Conservation (phyloP, 2,797 vertebrate species). For the Trematomus bernacchii region DNA sequence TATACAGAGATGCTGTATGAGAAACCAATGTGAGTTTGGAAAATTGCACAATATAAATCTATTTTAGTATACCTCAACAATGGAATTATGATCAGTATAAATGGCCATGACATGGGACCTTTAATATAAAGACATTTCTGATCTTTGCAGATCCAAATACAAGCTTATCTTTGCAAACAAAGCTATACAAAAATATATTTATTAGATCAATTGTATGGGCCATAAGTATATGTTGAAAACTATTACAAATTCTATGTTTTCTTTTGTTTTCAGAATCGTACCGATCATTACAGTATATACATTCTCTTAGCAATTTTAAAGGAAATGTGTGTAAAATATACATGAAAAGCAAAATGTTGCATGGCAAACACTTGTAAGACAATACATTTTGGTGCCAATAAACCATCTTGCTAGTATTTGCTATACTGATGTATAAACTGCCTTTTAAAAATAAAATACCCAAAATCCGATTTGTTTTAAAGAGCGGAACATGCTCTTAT, state of each 20-base stretch:
- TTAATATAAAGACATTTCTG: conserved; percentile 28
- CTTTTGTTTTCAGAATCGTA: conserved; percentile 18
- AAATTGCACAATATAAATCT: too few species aligned
- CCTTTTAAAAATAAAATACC: conserved; percentile 54
- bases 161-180: conserved; percentile 56
- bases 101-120: too few species aligned
- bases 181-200: conserved; percentile 62
- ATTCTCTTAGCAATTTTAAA: conserved; percentile 29
- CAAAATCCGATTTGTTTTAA: conserved; percentile 9
- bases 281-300: not conserved
- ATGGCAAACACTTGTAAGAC: conserved; percentile 20
- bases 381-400: conserved; percentile 15
- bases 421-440: conserved; percentile 21
- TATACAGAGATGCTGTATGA: too few species aligned
- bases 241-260: conserved; percentile 17
- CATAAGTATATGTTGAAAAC: conserved; percentile 7
- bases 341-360: conserved; percentile 36
- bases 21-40: too few species aligned
- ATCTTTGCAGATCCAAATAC: conserved; percentile 53
- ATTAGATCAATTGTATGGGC: conserved; percentile 46
- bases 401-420: conserved; percentile 10
- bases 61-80: too few species aligned
- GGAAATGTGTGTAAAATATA: conserved; percentile 37
- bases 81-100: too few species aligned
- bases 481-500: not conserved